Evolutionary conservation across 2,113 vertebrate genomes (phyloP), one percentile per base, ranked within the genome.

Genomic region (Numenius arquata): DNA sequence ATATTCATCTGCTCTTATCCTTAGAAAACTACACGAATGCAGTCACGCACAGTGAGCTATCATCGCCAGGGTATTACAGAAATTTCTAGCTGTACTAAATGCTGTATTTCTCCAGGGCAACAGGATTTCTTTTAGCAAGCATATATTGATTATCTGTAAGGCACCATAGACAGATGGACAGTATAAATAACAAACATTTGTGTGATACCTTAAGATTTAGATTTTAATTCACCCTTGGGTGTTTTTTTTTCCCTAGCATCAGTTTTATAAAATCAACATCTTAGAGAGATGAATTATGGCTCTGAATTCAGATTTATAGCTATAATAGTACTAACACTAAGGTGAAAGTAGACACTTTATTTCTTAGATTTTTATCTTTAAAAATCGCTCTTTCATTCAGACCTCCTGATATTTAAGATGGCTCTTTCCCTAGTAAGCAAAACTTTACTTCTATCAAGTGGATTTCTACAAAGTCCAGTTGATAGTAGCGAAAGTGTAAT

Each of bases 121-220:
- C 20, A 80, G 58, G 36, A 56, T 12, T 50, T 58, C 41, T 75
- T 83, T 87, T 41, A 65, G 68, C 38, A 79, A 85, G 85, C 22
- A 1, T n/a, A 29, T 92, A 95, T 78, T 82, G 94, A 95, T 96
- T 91, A 87, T 67, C 53, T 86, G 58, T 88, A 91, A 93, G 70
- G 80, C 53, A 89, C 61, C 71, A 68, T 1, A 78, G 71, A 94
- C 90, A 93, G 72, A 86, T 58, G 43, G 88, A 68, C 56, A 90
- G 48, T 34, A 92, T 87, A 85, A 82, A 82, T 52, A 91, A 65
- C 63, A 90, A 95, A 79, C 61, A 47, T 47, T 72, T 84, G 30
- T 77, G 41, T 41, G 76, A 29, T 27, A 83, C n/a, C 58, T 86
- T 53, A 61, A 75, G 55, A 88, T 90, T 88, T 90, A 76, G 32